Percentiles rank a stretch among this genome's conserved stretches.
Evolutionary conservation across 2,797 vertebrate genomes (phyloP).

Genomic region (Coregonus suidteri): DNA sequence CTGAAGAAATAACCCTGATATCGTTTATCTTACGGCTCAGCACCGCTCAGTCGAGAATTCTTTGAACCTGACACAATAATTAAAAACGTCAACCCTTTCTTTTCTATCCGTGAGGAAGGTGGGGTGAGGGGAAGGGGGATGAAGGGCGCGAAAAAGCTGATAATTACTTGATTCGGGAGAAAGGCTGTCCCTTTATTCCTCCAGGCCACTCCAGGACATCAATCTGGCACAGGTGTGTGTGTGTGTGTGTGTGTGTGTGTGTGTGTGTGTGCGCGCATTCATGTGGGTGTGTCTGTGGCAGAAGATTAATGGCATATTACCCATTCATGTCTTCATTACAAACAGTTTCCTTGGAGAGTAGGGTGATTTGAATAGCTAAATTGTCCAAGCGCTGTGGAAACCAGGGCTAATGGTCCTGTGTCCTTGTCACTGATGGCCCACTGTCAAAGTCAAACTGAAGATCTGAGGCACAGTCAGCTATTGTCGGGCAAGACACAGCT

Average conservation of each 20-base stretch:
- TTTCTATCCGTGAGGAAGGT: slow-evolving; percentile 42
- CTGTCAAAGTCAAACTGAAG: slow-evolving; percentile 65
- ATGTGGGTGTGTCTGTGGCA: background rate
- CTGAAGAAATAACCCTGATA: slow-evolving; percentile 66
- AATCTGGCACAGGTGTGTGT: slow-evolving; percentile 47
- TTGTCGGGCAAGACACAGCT: background rate
- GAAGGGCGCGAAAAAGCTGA: slow-evolving; percentile 53
- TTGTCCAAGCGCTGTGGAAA: slow-evolving; percentile 70
- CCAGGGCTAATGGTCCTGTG: slow-evolving; percentile 68
- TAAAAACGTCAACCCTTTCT: slow-evolving; percentile 61
- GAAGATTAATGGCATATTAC: slow-evolving; percentile 74
- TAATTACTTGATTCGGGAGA: slow-evolving; percentile 73
- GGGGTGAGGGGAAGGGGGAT: slow-evolving; percentile 18
- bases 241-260: slow-evolving; percentile 40
- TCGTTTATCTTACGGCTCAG: slow-evolving; percentile 76
- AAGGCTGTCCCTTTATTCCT: slow-evolving; percentile 59
- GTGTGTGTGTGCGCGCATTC: background rate
- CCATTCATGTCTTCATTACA: slow-evolving; percentile 53
- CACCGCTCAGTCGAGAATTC: slow-evolving; percentile 59
- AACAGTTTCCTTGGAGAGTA: too few species aligned
- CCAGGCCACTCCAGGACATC: slow-evolving; percentile 58
- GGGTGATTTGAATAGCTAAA: slow-evolving; percentile 78
- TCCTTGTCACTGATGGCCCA: slow-evolving; percentile 70
- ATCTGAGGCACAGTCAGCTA: slow-evolving; percentile 18
- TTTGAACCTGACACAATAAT: slow-evolving; percentile 80